Base-by-base conservation (phyloP, 2,888 invertebrate genomes). In the Hetaerina titia region DNA sequence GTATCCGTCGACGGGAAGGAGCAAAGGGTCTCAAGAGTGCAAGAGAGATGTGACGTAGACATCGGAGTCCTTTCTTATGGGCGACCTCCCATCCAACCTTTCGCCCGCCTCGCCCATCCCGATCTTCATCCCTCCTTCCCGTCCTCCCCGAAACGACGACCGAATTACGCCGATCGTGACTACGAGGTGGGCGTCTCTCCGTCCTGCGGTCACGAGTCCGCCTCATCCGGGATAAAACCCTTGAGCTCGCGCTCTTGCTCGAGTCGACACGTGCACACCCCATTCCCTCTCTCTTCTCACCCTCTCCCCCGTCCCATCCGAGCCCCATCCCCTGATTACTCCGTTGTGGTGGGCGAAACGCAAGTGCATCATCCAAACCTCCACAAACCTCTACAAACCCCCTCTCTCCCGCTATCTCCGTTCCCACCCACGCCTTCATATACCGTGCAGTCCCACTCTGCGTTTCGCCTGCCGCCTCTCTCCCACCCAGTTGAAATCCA, bases 161-260 rank as follows among this genome's bases (percentile, higher is more conserved):
- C 92, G 92, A 92, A 92, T 92, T 92, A 92, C 92, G 92, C 69
- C 56, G 45, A 92, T 92, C 92, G 92, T 92, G 92, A 92, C 92
- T 45, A 8, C 22, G 45, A 25, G 22, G 64, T 64, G 92, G 92
- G 92, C 92, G 92, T 92, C 69, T 19, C 90, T 90, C 64, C 17
- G 19, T 64, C 45, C 8, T 45, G 92, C 92, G 92, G 92, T 92
- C 92, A 92, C 92, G 92, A 92, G 45, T 56, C 15, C 22, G 31
- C 63, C 9, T 45, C 90, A 22, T 64, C 64, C 81, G 31, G 31
- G 81, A 22, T 69, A 13, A 13, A 81, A 9, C 81, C 90, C 25
- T 22, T n/a, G 15, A 45, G 58, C 58, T 45, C 56, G n/a, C n/a
- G n/a, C 13, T n/a, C 81, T 15, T 69, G 22, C n/a, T n/a, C n/a